A percentile compares a stretch with the other conserved stretches of the same genome.
phyloP scores from a whole-genome alignment of 1,140 invertebrate species.

The Zophobas morio region DNA sequence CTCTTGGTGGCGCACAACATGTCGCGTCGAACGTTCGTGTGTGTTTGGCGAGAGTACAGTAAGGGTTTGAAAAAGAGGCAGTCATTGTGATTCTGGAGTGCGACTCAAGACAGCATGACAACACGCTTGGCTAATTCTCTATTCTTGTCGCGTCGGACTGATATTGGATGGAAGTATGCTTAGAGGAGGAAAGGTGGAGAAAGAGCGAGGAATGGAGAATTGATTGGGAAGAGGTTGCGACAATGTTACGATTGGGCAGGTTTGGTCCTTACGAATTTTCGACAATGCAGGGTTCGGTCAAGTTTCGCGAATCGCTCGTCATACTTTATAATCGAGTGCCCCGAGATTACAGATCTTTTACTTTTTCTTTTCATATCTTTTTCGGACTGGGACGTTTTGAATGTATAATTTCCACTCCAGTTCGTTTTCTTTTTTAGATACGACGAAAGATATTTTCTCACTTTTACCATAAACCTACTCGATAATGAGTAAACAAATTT shows the following conservation, averaged over 20 bases:
- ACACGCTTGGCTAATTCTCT: slow-evolving; percentile 64
- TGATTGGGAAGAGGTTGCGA: not conserved
- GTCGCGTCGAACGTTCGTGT: slow-evolving; percentile 11
- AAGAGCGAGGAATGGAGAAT: slow-evolving; percentile 6
- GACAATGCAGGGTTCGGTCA: no score
- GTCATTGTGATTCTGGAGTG: slow-evolving; percentile 64
- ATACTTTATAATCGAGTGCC: no score
- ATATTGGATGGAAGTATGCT: slow-evolving; percentile 51
- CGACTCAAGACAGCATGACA: slow-evolving; percentile 65
- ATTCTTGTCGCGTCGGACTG: slow-evolving; percentile 60
- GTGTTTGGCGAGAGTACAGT: slow-evolving; percentile 20
- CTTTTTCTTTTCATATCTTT: no score
- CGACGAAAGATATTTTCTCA: no score
- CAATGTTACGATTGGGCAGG: not conserved
- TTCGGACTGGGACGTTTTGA: no score
- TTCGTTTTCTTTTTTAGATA: no score
- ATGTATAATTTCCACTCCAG: no score
- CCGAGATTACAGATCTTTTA: no score
- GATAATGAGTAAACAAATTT: no score
- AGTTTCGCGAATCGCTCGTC: no score
- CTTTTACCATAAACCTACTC: no score
- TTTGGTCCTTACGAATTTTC: no score
- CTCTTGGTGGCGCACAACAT: slow-evolving; percentile 56
- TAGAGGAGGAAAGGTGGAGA: slow-evolving; percentile 29
- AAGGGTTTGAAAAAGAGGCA: slow-evolving; percentile 42